Evolutionary conservation across 2,888 invertebrate genomes (phyloP).

Genomic region (Campopleginae sp.): DNA sequence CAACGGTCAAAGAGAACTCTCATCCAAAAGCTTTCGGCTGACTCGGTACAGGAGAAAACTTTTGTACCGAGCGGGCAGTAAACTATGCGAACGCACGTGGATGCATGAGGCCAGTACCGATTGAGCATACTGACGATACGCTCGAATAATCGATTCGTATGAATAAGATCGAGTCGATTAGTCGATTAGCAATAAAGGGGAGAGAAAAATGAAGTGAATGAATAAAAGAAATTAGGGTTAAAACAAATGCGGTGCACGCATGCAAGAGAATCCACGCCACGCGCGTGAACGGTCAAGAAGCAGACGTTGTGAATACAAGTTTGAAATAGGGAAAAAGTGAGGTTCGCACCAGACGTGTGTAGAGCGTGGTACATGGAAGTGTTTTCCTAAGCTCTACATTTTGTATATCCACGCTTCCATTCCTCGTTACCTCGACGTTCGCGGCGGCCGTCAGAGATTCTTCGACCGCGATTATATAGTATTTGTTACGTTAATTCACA

Average conservation of each 20-base stretch:
- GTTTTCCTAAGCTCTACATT: slow-evolving; percentile 9
- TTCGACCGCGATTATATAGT: not conserved
- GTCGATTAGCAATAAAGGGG: not conserved
- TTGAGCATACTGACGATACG: too few relatives aligned
- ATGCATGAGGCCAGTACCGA: too few relatives aligned
- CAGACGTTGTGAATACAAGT: not conserved
- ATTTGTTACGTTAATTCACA: slow-evolving; percentile 25
- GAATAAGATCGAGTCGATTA: not conserved
- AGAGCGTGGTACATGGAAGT: not conserved
- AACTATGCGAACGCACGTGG: too few relatives aligned
- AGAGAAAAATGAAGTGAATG: not conserved
- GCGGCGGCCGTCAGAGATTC: slow-evolving; percentile 6
- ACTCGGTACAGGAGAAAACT: too few relatives aligned
- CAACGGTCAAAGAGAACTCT: too few relatives aligned
- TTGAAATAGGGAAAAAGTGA: slow-evolving; percentile 1
- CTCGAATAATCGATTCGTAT: not conserved
- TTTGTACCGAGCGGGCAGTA: too few relatives aligned
- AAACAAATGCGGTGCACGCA: not conserved
- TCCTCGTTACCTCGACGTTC: slow-evolving; percentile 4
- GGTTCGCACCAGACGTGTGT: slow-evolving; percentile 1
- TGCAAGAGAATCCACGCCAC: not conserved
- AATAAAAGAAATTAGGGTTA: slow-evolving; percentile 7
- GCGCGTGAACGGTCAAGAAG: not conserved
- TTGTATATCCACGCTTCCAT: slow-evolving; percentile 14
- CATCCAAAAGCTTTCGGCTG: too few relatives aligned